Evolutionary conservation across 2,797 vertebrate genomes (phyloP).

Genomic region (Malurus leucopterus): DNA sequence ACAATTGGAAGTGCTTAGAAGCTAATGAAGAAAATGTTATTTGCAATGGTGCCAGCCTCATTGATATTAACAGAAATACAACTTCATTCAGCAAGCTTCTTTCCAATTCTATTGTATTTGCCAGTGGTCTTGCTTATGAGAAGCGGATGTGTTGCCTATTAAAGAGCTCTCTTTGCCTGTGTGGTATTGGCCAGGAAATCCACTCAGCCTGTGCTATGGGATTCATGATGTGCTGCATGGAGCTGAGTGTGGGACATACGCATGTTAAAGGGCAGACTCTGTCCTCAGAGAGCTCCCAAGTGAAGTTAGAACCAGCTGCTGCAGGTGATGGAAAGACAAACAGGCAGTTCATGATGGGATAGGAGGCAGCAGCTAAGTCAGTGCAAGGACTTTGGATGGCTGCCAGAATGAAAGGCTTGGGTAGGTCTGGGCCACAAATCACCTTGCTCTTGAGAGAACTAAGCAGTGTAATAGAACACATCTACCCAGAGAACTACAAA

Average conservation of each 20-base stretch:
- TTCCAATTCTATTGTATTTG: conserved; percentile 3
- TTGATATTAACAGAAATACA: not conserved
- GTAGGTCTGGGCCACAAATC: not conserved
- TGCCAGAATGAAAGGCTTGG: not conserved
- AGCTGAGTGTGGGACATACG: not conserved
- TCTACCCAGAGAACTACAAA: not conserved
- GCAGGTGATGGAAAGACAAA: not conserved
- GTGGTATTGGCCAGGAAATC: not conserved
- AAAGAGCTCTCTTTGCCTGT: not conserved
- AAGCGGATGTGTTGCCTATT: not conserved
- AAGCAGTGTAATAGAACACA: not conserved
- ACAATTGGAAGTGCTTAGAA: conserved; percentile 21
- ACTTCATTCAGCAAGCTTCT: conserved; percentile 1
- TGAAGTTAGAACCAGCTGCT: not conserved
- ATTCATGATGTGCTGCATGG: not conserved
- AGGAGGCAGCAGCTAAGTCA: not conserved
- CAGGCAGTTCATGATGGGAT: not conserved
- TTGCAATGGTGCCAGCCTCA: not conserved
- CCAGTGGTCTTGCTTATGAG: not conserved
- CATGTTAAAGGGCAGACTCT: not conserved
- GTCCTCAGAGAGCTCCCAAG: not conserved
- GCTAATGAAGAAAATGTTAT: conserved; percentile 12
- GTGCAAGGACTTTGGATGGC: not conserved
- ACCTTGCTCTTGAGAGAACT: not conserved
- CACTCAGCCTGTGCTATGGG: not conserved